A percentile compares a stretch with the other conserved stretches of the same genome.
Conservation (phyloP, 1,140 invertebrate genomes). For the Drosophila yakuba region DNA sequence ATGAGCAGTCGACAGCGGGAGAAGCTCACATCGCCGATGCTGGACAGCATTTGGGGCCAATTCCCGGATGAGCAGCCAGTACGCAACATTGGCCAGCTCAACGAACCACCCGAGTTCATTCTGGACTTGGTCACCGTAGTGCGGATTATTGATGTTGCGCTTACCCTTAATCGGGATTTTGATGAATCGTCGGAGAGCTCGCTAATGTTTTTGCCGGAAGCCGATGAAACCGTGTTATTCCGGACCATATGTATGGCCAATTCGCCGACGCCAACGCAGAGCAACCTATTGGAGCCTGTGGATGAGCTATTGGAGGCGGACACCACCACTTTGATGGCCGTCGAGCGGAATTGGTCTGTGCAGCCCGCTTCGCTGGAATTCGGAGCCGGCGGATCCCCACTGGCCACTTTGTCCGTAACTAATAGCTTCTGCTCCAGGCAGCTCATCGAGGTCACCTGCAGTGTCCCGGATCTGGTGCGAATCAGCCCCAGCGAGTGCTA, state of each 20-base stretch:
- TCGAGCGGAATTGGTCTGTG: conserved; percentile 67
- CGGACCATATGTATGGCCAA: conserved; percentile 69
- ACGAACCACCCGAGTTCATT: conserved; percentile 71
- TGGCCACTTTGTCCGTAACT: conserved; percentile 43
- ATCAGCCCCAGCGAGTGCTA: conserved; percentile 68
- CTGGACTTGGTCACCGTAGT: conserved; percentile 71
- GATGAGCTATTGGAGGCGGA: conserved; percentile 66
- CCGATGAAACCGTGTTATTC: conserved; percentile 78
- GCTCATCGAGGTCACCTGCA: conserved; percentile 72
- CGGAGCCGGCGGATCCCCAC: neutral
- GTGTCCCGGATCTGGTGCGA: conserved; percentile 48
- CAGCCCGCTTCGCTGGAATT: conserved; percentile 50
- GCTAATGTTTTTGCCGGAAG: conserved; percentile 68
- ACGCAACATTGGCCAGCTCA: conserved; percentile 51
- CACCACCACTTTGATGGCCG: conserved; percentile 37
- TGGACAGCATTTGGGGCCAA: conserved; percentile 64
- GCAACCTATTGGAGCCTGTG: conserved; percentile 63
- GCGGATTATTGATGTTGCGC: conserved; percentile 75
- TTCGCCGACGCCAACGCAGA: conserved; percentile 71
- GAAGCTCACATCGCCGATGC: conserved; percentile 61
- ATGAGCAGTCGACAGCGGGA: conserved; percentile 65
- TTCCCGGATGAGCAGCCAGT: conserved; percentile 67
- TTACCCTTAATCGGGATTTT: conserved; percentile 76
- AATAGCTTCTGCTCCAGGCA: conserved; percentile 69
- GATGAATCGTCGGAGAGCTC: conserved; percentile 74